A percentile compares a stretch with the other conserved stretches of the same genome.
phyloP scores from a whole-genome alignment of 2,888 invertebrate species.

The Atethmia centrago region DNA sequence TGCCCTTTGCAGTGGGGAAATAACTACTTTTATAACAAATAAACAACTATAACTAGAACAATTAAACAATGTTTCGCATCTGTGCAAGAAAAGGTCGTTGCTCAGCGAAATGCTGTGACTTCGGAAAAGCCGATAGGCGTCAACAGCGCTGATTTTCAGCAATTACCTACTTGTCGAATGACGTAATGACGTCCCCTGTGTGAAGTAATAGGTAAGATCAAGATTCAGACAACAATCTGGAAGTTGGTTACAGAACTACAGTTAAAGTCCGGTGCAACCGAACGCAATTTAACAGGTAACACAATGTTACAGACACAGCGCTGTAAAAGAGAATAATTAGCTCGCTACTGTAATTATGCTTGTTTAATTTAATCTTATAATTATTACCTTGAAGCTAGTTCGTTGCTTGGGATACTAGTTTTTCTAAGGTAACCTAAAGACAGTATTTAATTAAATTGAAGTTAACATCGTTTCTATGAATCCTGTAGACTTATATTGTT shows the following conservation, averaged over 20 bases:
- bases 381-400: slow-evolving; percentile 41
- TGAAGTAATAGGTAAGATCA: no score
- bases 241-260: slow-evolving; percentile 43
- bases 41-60: no score
- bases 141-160: no score
- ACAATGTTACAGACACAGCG: slow-evolving; percentile 78
- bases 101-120: no score
- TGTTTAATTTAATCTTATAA: slow-evolving; percentile 72
- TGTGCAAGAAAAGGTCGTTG: no score
- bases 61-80: no score
- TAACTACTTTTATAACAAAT: no score
- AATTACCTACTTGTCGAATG: no score
- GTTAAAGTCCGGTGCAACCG: slow-evolving; percentile 49
- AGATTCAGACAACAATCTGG: background rate
- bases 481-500: background rate
- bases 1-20: no score
- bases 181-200: no score
- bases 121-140: no score
- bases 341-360: slow-evolving; percentile 71
- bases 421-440: slow-evolving; percentile 20
- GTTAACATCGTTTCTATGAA: background rate
- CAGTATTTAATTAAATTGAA: slow-evolving; percentile 9
- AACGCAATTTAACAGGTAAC: slow-evolving; percentile 59
- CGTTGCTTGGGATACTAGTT: slow-evolving; percentile 21
- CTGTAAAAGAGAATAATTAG: slow-evolving; percentile 83